Base-by-base conservation (phyloP, 1,140 invertebrate genomes). In the Cylas formicarius region DNA sequence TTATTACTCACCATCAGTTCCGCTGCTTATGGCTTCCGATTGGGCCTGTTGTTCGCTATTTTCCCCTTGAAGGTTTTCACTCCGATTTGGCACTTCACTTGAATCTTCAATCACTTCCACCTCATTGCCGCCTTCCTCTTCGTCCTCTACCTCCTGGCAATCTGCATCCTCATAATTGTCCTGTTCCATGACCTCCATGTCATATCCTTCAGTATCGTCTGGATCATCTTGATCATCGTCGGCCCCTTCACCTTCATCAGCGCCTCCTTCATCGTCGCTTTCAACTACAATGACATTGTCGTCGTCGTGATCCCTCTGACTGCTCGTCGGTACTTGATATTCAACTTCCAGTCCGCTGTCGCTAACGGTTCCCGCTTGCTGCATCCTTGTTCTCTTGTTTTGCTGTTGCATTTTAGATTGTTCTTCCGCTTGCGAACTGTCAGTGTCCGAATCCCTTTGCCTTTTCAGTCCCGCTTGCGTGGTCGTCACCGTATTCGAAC, bases 261-360 rank as follows among this genome's bases (percentile, higher is more conserved):
- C 70, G 8, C 64, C 67, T 14, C 66, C 67, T 29, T 67, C 67
- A 32, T 70, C 70, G 21, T 81, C 78, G 24, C 78, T 76, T 39
- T 84, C 81, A 18, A 82, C 78, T 16, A 83, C 81, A n/a, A 84
- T 78, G 11, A 87, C 80, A 18, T 85, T 80, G 29, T 76, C 71
- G 35, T 58, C 55, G 49, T 87, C 84, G 54, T 86, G 83, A 61
- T 87, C 84, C 19, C 83, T 74, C 57, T 86, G 84, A 16, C 83
- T 86, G 3, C 84, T 86, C 0, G 85, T 87, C 2, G 85, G 84
- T 27, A 87, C 83, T 68, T 86, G 75, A 56, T 80, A 80, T 55
- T 83, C 81, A 4, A 80, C 78, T 55, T 83, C 80, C 31, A 78
- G 69, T 18, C 69, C 68, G 16, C 69, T 72, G 41, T 76, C 72